Evolutionary conservation across 2,888 invertebrate species (phyloP), one percentile per base, ranked within the genome.

Genomic region (Heliothis peltigera): DNA sequence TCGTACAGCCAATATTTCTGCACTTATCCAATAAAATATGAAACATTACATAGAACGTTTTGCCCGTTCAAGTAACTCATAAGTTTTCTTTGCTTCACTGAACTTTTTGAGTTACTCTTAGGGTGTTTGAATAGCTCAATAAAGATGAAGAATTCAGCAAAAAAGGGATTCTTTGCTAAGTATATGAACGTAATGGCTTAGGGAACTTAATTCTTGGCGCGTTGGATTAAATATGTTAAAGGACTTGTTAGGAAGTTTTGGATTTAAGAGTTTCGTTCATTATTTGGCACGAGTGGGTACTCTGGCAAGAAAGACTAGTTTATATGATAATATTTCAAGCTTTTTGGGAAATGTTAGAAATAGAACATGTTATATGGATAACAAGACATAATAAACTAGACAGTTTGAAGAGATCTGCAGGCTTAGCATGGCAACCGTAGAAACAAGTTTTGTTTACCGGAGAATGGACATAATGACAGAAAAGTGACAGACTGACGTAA

Each of bases 41-140:
- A 59, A 69, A 82, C 78, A 69, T 80, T 69, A 82, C 70, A 73
- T 65, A 8, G 39, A 69, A 48, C 67, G 61, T 52, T 82, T 64
- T 61, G 58, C 53, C 28, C 54, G 80, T 66, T 81, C 58, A 69
- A 69, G 64, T 65, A 77, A 64, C 68, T 66, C 76, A 54, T 82
- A 84, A 82, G 76, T 81, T 81, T 70, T 53, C 71, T 68, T 65
- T 70, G 70, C 72, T 75, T 62, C 70, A 32, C 39, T 46, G 54
- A 81, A 84, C 75, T 83, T 84, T 74, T 66, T 66, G 64, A 82
- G 76, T 79, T 75, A 72, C 75, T 76, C 70, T 65, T 66, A 67
- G 73, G 66, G 53, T 64, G 67, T 64, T 64, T 79, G 52, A 80
- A 79, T 80, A 55, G 74, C 54, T 59, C 58, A 70, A 83, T 81